Conservation (phyloP, 2,797 vertebrate genomes). For the Amblyopsis hoosieri region DNA sequence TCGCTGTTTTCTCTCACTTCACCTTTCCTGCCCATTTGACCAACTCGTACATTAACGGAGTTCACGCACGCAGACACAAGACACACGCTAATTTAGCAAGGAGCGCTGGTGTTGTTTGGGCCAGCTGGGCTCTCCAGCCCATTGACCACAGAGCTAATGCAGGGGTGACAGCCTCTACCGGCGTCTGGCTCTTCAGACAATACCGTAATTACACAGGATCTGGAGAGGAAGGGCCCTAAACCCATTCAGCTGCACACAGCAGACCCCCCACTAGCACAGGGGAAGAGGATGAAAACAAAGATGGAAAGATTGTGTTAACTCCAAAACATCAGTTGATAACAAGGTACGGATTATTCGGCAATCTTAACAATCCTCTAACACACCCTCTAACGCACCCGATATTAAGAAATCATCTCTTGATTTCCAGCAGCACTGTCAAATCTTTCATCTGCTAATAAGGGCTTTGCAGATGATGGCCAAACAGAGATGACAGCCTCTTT, state of each 20-base stretch:
- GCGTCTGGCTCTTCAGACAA: conserved; percentile 69
- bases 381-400: conserved; percentile 22
- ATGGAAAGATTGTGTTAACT: not conserved
- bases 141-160: conserved; percentile 17
- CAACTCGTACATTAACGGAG: too few relatives aligned
- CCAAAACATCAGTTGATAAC: not conserved
- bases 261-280: conserved; percentile 3
- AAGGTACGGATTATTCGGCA: conserved; percentile 6
- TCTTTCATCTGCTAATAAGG: conserved; percentile 53
- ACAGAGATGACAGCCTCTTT: conserved; percentile 69
- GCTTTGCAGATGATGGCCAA: conserved; percentile 56
- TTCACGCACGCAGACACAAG: too few relatives aligned
- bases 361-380: conserved; percentile 30
- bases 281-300: not conserved
- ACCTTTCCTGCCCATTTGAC: too few relatives aligned
- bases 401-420: conserved; percentile 46
- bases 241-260: conserved; percentile 34
- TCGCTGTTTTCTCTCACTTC: too few relatives aligned
- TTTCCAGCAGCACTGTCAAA: conserved; percentile 56
- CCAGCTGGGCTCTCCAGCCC: too few relatives aligned
- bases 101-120: too few relatives aligned
- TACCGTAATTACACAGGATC: conserved; percentile 65
- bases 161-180: conserved; percentile 37
- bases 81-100: too few relatives aligned
- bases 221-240: conserved; percentile 35